phyloP scores from a whole-genome alignment of 2,113 vertebrate species.

The Daphoenositta chrysoptera region DNA sequence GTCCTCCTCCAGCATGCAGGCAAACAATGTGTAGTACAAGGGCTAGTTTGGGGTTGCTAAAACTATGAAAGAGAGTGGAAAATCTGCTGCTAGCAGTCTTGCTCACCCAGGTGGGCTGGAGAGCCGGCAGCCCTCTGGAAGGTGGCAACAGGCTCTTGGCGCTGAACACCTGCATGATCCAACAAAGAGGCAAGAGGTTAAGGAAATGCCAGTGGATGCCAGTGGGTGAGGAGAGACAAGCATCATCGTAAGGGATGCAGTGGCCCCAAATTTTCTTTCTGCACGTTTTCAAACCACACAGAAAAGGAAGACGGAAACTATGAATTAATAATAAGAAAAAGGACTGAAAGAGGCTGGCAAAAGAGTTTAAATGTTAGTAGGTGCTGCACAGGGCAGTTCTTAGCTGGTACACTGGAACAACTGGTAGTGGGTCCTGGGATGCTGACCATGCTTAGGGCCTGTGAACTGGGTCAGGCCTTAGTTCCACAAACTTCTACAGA shows the following conservation, averaged over 20 bases:
- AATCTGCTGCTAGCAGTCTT: neutral
- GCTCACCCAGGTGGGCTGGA: conserved; percentile 73
- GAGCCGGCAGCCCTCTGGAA: conserved; percentile 67
- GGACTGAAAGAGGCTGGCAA: neutral
- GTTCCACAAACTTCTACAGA: neutral
- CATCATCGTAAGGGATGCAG: rapidly evolving
- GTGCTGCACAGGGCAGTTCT: neutral
- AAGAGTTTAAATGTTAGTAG: neutral
- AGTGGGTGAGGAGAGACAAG: rapidly evolving
- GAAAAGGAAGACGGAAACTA: neutral
- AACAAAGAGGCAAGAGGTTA: neutral
- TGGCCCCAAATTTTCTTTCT: neutral
- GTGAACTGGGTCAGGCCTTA: neutral
- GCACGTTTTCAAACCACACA: neutral
- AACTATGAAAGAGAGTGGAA: neutral
- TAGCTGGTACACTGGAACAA: neutral
- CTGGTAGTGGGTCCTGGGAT: neutral
- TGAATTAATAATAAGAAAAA: neutral
- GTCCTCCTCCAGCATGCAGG: neutral
- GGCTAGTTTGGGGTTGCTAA: neutral
- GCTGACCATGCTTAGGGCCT: rapidly evolving
- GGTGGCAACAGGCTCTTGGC: conserved; percentile 57
- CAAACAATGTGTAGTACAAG: neutral
- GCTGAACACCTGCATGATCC: conserved; percentile 63
- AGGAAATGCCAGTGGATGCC: neutral